Base-by-base conservation (phyloP, 2,113 vertebrate species). In the Clarias gariepinus region DNA sequence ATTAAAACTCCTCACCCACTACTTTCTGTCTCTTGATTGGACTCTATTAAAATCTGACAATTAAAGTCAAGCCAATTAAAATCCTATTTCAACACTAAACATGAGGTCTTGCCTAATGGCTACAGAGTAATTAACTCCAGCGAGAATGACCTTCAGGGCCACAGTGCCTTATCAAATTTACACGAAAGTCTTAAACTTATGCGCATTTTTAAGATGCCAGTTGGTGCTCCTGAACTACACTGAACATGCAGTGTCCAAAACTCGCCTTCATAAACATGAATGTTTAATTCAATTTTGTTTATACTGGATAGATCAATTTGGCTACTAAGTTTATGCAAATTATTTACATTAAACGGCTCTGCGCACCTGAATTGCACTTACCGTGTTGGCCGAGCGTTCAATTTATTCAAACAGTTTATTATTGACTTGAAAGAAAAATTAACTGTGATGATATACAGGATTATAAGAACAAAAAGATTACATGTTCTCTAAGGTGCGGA, bases 11-110 rank as follows among this genome's bases (percentile, higher is more conserved):
- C 63, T 61, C 33, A 41, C 74, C 57, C 57, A 41, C 55, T 74
- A 55, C 83, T 73, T 33, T 57, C 52, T 66, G 58, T 69, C 78
- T 83, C 19, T 92, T 88, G 86, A 91, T 88, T 93, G 85, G 88
- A 93, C 91, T 91, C 91, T 91, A 94, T 90, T 94, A 92, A 92
- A 93, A 18, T 85, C 87, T 78, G 84, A 82, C 91, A 93, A 94
- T 94, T 95, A 94, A 94, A 90, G 91, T 87, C 82, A 53, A 85
- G 91, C 94, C 94, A 95, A 95, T 95, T 95, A 95, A 95, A 95
- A 93, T 82, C 88, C 91, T 90, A 93, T 94, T 95, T 91, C 92
- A 93, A 91, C 93, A 90, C 92, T 93, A 93, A 92, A 88, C 89
- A 91, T 86, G 91, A 88, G 87, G 89, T 86, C 89, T 81, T 79